A percentile compares a stretch with the other conserved stretches of the same genome.
Evolutionary conservation across 2,888 invertebrate genomes (phyloP).

Genomic region (Eilema sororculum): DNA sequence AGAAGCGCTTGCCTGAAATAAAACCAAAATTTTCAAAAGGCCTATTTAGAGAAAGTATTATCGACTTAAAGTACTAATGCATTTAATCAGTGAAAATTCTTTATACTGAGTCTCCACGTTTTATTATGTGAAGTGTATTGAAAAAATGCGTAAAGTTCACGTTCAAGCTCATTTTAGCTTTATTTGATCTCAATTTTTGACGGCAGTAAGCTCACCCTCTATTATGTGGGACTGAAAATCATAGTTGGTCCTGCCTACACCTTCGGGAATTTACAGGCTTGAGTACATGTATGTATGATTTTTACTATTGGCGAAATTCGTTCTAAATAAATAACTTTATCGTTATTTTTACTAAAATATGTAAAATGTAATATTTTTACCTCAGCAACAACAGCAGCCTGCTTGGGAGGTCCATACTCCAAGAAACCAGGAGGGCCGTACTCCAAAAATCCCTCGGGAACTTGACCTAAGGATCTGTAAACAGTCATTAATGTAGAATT

Average conservation of each 20-base stretch:
- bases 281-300: too few relatives aligned
- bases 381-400: slow-evolving; percentile 55
- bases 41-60: not conserved
- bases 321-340: too few relatives aligned
- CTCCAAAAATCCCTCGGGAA: slow-evolving; percentile 78
- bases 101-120: too few relatives aligned
- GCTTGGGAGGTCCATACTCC: slow-evolving; percentile 80
- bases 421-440: slow-evolving; percentile 82
- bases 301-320: too few relatives aligned
- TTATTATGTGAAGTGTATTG: too few relatives aligned
- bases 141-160: too few relatives aligned
- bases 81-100: too few relatives aligned
- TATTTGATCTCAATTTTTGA: not conserved
- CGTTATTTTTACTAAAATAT: too few relatives aligned
- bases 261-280: too few relatives aligned
- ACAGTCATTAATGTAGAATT: not conserved
- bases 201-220: too few relatives aligned
- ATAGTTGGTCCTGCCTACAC: too few relatives aligned
- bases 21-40: not conserved
- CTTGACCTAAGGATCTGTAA: slow-evolving; percentile 60
- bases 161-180: not conserved
- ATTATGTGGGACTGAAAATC: too few relatives aligned
- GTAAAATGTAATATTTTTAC: slow-evolving; percentile 37
- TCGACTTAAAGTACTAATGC: not conserved
- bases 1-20: slow-evolving; percentile 40